Percentiles rank a stretch among this genome's conserved stretches.
phyloP scores from a whole-genome alignment of 2,888 invertebrate species.

The Omphaloscelis lunosa region DNA sequence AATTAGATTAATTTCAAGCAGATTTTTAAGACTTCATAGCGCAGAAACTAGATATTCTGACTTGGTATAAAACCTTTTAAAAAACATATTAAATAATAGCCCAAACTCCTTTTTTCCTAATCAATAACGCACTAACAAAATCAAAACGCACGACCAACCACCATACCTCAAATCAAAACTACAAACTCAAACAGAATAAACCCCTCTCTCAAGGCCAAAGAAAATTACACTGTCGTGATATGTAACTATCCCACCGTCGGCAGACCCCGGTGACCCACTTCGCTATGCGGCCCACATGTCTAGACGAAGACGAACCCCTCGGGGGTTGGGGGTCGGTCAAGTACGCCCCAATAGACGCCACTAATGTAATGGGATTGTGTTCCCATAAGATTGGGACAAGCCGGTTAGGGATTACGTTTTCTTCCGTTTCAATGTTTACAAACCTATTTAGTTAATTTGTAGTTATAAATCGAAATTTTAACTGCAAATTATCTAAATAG shows the following conservation, averaged over 20 bases:
- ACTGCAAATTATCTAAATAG: neutral
- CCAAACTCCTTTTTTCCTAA: neutral
- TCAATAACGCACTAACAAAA: no score
- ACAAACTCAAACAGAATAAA: constrained; percentile 20
- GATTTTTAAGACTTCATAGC: neutral
- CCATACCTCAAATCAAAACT: constrained; percentile 5
- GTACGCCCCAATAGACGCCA: constrained; percentile 31
- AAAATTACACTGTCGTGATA: constrained; percentile 43
- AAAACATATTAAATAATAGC: no score
- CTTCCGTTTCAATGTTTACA: neutral
- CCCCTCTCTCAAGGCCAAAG: constrained; percentile 30
- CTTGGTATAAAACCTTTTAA: neutral
- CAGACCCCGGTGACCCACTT: constrained; percentile 49
- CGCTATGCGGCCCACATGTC: constrained; percentile 43
- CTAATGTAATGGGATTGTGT: constrained; percentile 37
- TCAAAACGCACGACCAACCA: neutral
- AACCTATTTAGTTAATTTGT: no score
- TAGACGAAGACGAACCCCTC: constrained; percentile 47
- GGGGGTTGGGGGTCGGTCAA: constrained; percentile 48
- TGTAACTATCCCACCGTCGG: constrained; percentile 30
- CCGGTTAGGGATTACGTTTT: constrained; percentile 3
- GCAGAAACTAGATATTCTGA: neutral
- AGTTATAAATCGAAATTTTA: no score
- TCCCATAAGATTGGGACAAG: constrained; percentile 18
- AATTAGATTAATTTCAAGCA: neutral